Base-by-base conservation (phyloP, 1,140 invertebrate genomes). In the Saccostrea glomerata region DNA sequence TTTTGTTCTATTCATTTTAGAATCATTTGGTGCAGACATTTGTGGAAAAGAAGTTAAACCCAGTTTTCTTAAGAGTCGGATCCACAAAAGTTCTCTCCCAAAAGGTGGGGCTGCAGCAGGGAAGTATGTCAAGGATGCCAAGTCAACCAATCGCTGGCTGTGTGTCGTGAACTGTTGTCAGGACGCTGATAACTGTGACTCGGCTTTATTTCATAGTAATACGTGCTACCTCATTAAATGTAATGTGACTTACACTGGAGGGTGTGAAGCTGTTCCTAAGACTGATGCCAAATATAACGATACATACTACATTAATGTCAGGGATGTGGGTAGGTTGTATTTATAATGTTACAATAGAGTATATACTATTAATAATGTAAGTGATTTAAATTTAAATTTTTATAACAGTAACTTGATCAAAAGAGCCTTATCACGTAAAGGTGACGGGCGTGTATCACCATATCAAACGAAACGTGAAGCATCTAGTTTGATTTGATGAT, bases 121-220 rank as follows among this genome's bases (percentile, higher is more conserved):
- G 17, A 85, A 87, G 47, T 92, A 89, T 84, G 87, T 87, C 11
- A 96, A 96, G 91, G 96, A 96, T 87, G 92, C 94, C 23, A 95
- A 95, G 56, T 92, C 96, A 11, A 95, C 94, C 82, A 95, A 95
- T 20, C 92, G 97, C 6, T 96, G 96, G 85, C 95, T 96, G 82
- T 98, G 98, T 94, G 96, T 97, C 5, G 95, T 96, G 90, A 95
- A 96, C 58, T 98, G 98, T 93, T 98, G 98, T 93, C 94, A 94
- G 0, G 95, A 96, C 63, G 94, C 95, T 0, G 56, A 84, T 12
- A 91, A 93, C 2, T 98, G 98, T 93, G 97, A 98, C 94, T 96
- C 98, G 89, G 97, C 97, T 6, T 97, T 98, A 92, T 97, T 97
- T 93, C 96, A 96, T 87, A 96, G 97, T 90, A 94, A 95, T 25